Evolutionary conservation across 2,888 invertebrate species (phyloP).

Genomic region (Drosophila kanekoi): DNA sequence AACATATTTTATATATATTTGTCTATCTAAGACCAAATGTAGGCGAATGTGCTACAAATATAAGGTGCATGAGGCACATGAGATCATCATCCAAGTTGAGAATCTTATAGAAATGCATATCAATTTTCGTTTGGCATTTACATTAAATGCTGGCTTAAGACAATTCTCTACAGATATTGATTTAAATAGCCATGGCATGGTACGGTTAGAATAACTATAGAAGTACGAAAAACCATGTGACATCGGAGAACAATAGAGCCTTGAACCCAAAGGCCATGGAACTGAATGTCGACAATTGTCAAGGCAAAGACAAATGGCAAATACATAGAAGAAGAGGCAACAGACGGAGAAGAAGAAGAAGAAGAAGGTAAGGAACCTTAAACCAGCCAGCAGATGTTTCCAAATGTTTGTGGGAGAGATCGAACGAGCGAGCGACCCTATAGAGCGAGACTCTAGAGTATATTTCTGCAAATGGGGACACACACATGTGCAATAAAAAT

Average conservation of each 20-base stretch:
- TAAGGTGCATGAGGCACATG: not conserved
- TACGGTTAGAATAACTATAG: conserved; percentile 30
- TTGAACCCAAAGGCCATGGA: conserved; percentile 56
- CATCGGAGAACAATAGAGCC: conserved; percentile 49
- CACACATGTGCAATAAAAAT: conserved; percentile 39
- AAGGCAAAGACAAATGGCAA: conserved; percentile 53
- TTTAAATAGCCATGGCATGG: conserved; percentile 35
- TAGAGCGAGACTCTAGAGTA: conserved; percentile 12
- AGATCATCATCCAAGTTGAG: conserved; percentile 39
- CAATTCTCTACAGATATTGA: conserved; percentile 58
- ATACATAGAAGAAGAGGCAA: conserved; percentile 16
- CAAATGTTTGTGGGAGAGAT: conserved; percentile 57
- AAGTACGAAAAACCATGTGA: conserved; percentile 47
- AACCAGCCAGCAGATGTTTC: conserved; percentile 56
- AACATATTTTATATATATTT: not conserved
- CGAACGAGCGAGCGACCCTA: not conserved
- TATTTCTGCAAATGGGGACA: conserved; percentile 46
- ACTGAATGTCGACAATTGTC: conserved; percentile 58
- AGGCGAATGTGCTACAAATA: not conserved
- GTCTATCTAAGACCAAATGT: not conserved
- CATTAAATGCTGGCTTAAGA: conserved; percentile 64
- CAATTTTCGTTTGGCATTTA: conserved; percentile 65
- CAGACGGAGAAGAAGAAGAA: not conserved
- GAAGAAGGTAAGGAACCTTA: conserved; percentile 34
- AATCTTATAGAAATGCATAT: not conserved